These are phyloP conservation scores for Pelecanoides urinatrix DNA, from an alignment of 2,113 vertebrate genomes.

Conservation along the genomic window DNA sequence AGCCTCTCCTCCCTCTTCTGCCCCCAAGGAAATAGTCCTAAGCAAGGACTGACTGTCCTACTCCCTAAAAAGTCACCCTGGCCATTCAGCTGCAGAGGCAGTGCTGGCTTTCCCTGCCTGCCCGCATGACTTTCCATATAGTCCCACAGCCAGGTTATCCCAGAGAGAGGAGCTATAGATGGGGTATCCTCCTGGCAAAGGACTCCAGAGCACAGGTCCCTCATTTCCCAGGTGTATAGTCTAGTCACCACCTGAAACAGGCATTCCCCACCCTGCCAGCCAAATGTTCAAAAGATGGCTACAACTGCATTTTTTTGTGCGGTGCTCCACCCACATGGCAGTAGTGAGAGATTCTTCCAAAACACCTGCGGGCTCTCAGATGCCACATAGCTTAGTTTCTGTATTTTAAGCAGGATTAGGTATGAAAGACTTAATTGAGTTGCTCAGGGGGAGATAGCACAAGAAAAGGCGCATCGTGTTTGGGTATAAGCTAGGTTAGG, in stretches of 20 bases:
- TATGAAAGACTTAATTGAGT: not conserved
- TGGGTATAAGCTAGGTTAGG: not conserved
- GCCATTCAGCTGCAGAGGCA: not conserved
- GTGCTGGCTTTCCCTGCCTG: not conserved
- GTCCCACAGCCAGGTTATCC: not conserved
- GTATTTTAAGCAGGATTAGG: not conserved
- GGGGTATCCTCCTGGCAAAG: not conserved
- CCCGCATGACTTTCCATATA: accelerated
- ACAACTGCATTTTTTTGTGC: not conserved
- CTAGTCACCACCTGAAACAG: not conserved
- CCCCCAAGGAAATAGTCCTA: not conserved
- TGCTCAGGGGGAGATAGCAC: not conserved
- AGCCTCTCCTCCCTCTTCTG: not conserved
- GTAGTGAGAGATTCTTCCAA: not conserved
- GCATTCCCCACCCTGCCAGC: not conserved
- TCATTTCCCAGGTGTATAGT: not conserved
- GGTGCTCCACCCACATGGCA: accelerated
- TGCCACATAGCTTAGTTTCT: not conserved
- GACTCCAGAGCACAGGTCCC: not conserved
- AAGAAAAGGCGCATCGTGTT: not conserved
- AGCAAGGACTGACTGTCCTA: not conserved
- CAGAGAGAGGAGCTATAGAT: accelerated
- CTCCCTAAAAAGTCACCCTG: not conserved
- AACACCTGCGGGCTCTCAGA: not conserved
- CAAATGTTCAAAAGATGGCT: not conserved